These are phyloP conservation scores for Rhincodon typus DNA, from an alignment of 2,797 vertebrate species.

Conservation along the genomic window DNA sequence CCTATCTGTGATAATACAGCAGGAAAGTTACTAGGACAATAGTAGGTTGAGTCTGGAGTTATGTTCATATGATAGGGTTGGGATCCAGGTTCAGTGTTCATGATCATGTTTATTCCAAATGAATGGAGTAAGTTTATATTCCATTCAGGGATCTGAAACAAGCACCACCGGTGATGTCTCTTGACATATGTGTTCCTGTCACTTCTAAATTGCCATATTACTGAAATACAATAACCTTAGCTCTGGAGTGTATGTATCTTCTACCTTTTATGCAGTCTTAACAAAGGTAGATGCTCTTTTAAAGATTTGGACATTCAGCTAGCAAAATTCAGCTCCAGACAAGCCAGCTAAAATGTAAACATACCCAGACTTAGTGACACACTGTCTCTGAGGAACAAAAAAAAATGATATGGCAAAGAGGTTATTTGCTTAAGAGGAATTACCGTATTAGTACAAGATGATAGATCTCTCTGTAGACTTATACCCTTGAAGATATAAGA, in stretches of 20 bases:
- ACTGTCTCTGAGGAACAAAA: neutral
- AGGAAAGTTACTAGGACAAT: neutral
- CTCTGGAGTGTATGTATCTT: neutral
- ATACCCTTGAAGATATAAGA: slow-evolving; percentile 32
- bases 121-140: neutral
- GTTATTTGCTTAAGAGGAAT: slow-evolving; percentile 36
- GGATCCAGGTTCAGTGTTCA: neutral
- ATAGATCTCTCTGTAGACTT: slow-evolving; percentile 33
- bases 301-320: too few species aligned
- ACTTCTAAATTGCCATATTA: neutral
- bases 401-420: slow-evolving; percentile 35
- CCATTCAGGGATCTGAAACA: neutral
- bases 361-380: neutral
- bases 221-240: neutral
- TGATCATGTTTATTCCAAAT: neutral
- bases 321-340: neutral
- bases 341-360: neutral
- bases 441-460: slow-evolving; percentile 36
- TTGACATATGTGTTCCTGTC: neutral
- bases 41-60: neutral
- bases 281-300: neutral
- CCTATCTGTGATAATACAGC: neutral
- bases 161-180: too few species aligned
- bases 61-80: neutral
- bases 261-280: neutral